A percentile compares a stretch with the other conserved stretches of the same genome.
Evolutionary conservation across 1,140 invertebrate genomes (phyloP).

Genomic region (Drosophila carrolli): DNA sequence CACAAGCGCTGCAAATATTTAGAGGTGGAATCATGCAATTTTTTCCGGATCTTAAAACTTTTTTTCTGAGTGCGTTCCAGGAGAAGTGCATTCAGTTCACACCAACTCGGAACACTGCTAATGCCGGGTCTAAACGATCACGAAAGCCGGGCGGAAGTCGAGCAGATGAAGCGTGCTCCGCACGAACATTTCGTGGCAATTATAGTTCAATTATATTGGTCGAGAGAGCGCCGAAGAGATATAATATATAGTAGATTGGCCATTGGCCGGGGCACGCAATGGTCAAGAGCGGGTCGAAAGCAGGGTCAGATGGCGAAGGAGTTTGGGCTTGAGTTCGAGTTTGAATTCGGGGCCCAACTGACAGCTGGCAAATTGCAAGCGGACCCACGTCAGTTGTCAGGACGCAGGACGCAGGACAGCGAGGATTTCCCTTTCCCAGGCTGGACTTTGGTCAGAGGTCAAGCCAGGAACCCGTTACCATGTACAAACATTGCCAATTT

Average conservation of each 20-base stretch:
- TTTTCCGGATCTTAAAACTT: not conserved
- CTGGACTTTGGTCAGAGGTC: conserved; percentile 9
- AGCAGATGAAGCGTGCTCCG: conserved; percentile 63
- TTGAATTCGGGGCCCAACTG: conserved; percentile 39
- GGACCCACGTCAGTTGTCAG: conserved; percentile 72
- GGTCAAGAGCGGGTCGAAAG: conserved; percentile 33
- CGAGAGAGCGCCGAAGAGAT: conserved; percentile 25
- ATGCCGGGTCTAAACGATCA: conserved; percentile 51
- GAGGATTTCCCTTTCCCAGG: conserved; percentile 37
- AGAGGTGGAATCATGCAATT: too few relatives aligned
- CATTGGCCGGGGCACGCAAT: conserved; percentile 14
- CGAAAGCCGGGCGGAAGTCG: conserved; percentile 46
- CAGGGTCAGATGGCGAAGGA: conserved; percentile 30
- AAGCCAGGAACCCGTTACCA: conserved; percentile 27
- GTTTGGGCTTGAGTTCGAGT: conserved; percentile 38
- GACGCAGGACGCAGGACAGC: conserved; percentile 36
- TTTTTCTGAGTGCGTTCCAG: conserved; percentile 10
- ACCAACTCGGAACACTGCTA: conserved; percentile 47
- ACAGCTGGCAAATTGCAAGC: conserved; percentile 66
- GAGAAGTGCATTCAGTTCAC: conserved; percentile 55
- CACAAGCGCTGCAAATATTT: too few relatives aligned
- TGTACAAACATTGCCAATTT: not conserved
- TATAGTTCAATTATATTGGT: conserved; percentile 78
- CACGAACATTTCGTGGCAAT: conserved; percentile 64
- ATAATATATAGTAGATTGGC: conserved; percentile 12